phyloP scores from a whole-genome alignment of 2,113 vertebrate genomes.

The Aphelocoma coerulescens region DNA sequence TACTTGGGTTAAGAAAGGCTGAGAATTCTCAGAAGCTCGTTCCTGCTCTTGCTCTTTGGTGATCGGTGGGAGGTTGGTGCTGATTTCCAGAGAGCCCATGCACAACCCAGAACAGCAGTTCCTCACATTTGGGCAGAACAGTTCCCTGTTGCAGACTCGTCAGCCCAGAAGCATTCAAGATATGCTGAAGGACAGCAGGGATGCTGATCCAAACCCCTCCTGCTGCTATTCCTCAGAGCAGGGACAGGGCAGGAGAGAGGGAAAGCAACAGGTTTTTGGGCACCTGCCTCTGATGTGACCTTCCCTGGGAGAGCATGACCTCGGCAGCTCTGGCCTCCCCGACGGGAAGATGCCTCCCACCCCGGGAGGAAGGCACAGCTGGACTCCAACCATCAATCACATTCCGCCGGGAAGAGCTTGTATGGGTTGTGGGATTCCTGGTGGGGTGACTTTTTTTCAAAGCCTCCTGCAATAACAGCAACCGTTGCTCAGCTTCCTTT shows the following conservation, averaged over 20 bases:
- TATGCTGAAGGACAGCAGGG: neutral
- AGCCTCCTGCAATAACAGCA: conserved; percentile 54
- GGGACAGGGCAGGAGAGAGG: neutral
- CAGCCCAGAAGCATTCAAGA: neutral
- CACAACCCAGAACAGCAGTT: neutral
- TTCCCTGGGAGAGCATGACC: neutral
- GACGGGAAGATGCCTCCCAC: neutral
- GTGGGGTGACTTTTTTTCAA: conserved; percentile 24
- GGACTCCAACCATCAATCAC: conserved; percentile 15
- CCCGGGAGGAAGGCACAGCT: conserved; percentile 15
- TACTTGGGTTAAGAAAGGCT: neutral
- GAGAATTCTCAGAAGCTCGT: neutral
- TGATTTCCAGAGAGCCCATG: neutral
- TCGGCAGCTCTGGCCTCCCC: neutral
- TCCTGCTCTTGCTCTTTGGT: neutral
- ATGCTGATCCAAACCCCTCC: neutral
- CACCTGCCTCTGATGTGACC: neutral
- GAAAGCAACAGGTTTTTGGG: conserved; percentile 21
- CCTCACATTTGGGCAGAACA: neutral
- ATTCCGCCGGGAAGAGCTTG: neutral
- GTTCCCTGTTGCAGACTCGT: neutral
- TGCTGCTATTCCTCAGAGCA: neutral
- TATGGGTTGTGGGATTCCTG: neutral
- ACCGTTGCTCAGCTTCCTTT: conserved; percentile 50
- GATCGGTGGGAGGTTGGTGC: neutral